These are phyloP conservation scores for Tiphia femorata DNA, from an alignment of 2,888 invertebrate species.

Conservation along the genomic window DNA sequence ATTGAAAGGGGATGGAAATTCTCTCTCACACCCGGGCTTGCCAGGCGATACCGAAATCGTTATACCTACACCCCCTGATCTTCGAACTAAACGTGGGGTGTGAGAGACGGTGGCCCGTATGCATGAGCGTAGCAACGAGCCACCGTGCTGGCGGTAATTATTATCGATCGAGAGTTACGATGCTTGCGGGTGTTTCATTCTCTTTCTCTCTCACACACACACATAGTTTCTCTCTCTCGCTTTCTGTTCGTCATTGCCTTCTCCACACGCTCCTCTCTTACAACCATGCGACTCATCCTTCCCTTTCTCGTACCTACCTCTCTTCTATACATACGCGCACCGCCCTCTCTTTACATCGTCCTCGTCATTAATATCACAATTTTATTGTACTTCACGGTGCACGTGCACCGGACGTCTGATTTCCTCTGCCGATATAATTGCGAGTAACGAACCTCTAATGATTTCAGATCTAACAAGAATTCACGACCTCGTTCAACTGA, in stretches of 20 bases:
- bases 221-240: not conserved
- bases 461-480: no score
- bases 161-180: conserved; percentile 49
- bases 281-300: conserved; percentile 14
- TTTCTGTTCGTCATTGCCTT: conserved; percentile 4
- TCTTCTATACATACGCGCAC: no score
- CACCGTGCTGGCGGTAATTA: conserved; percentile 39
- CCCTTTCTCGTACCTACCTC: no score
- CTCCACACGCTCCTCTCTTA: not conserved
- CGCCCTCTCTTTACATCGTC: no score
- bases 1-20: conserved; percentile 32
- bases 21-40: conserved; percentile 24
- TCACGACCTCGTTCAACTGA: no score
- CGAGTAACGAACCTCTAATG: no score
- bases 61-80: conserved; percentile 8
- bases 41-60: conserved; percentile 23
- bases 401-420: no score
- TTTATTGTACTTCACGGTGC: no score
- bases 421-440: no score
- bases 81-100: conserved; percentile 5
- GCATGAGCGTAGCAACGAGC: not conserved
- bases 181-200: conserved; percentile 29
- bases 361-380: no score
- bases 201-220: conserved; percentile 8
- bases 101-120: conserved; percentile 13